phyloP scores from a whole-genome alignment of 2,888 invertebrate genomes.

The Dasysyrphus tricinctus region DNA sequence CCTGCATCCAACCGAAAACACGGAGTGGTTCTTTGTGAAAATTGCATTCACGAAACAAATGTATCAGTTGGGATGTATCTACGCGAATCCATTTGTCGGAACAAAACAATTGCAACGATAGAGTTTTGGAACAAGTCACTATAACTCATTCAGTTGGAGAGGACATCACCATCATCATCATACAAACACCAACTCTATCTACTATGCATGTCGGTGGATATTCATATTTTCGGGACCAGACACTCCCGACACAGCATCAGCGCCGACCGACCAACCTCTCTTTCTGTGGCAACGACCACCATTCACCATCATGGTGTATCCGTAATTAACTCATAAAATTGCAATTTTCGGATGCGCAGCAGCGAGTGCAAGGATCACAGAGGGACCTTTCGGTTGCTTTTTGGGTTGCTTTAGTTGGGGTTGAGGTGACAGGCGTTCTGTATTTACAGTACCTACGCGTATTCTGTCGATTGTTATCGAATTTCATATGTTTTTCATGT shows the following conservation, averaged over 20 bases:
- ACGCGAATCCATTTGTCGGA: constrained; percentile 71
- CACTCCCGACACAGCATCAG: constrained; percentile 16
- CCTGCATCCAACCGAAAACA: constrained; percentile 41
- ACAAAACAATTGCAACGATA: constrained; percentile 69
- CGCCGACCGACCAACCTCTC: not conserved
- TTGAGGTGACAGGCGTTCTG: constrained; percentile 37
- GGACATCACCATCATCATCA: constrained; percentile 55
- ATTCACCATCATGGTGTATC: constrained; percentile 53
- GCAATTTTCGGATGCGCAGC: constrained; percentile 56
- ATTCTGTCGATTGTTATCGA: constrained; percentile 72
- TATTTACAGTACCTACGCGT: constrained; percentile 40
- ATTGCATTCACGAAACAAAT: constrained; percentile 73
- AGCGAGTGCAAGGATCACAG: not conserved
- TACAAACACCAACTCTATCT: not conserved
- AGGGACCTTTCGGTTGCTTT: not conserved
- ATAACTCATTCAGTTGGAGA: constrained; percentile 62
- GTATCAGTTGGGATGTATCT: constrained; percentile 72
- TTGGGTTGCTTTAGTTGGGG: not conserved
- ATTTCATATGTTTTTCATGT: constrained; percentile 73
- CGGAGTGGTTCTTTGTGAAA: constrained; percentile 54
- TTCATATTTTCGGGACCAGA: constrained; percentile 54
- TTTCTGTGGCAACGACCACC: constrained; percentile 40
- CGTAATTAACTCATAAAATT: constrained; percentile 76
- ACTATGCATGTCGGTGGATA: constrained; percentile 4
- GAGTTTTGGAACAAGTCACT: constrained; percentile 16